Percentiles rank a stretch among this genome's conserved stretches.
Evolutionary conservation across 2,888 invertebrate genomes (phyloP).

Genomic region (Pollenia amentaria): DNA sequence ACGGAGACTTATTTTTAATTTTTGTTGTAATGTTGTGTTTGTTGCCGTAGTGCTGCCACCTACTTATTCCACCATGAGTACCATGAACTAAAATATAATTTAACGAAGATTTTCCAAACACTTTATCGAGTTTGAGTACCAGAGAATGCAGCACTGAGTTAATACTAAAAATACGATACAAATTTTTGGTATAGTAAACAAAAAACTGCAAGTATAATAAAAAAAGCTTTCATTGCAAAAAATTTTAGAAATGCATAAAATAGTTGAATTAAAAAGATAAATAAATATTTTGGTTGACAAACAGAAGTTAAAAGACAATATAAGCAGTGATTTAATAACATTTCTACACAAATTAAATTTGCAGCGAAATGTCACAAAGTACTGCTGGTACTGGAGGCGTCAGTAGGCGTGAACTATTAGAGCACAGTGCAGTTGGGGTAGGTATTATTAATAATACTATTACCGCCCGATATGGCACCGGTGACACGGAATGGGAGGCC

Average conservation of each 20-base stretch:
- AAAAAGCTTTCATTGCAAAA: constrained; percentile 20
- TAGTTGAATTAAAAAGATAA: neutral
- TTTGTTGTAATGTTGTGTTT: too few relatives aligned
- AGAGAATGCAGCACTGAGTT: neutral
- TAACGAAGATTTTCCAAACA: constrained; percentile 29
- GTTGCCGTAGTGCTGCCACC: too few relatives aligned
- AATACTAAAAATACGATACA: neutral
- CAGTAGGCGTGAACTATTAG: constrained; percentile 67
- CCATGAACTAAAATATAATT: neutral
- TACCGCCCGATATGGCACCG: constrained; percentile 72
- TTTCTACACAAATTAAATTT: neutral
- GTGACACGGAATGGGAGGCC: constrained; percentile 84
- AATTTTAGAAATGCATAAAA: constrained; percentile 34
- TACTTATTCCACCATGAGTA: too few relatives aligned
- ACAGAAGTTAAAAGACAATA: neutral
- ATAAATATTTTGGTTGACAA: neutral
- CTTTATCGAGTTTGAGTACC: constrained; percentile 2
- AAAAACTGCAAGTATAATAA: constrained; percentile 39
- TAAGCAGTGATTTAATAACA: neutral
- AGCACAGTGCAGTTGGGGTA: constrained; percentile 55
- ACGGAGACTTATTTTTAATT: too few relatives aligned
- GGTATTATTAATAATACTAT: constrained; percentile 68
- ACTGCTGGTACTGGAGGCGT: constrained; percentile 58
- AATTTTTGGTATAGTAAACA: constrained; percentile 61
- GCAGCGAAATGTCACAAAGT: constrained; percentile 56